These are phyloP conservation scores for Tipula confusa DNA, from an alignment of 2,888 invertebrate genomes.

Conservation along the genomic window DNA sequence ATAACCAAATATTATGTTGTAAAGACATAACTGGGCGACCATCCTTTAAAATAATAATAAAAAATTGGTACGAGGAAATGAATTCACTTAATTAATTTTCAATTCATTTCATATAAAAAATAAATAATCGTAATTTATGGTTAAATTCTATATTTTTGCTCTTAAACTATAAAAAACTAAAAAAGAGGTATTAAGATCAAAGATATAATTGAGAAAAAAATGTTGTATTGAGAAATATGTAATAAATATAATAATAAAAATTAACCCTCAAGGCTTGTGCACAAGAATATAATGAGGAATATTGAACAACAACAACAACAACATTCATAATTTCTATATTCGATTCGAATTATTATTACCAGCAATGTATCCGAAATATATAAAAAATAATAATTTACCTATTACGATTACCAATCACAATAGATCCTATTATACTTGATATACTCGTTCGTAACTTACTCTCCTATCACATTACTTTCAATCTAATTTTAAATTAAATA, in stretches of 20 bases:
- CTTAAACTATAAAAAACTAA: not conserved
- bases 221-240: not conserved
- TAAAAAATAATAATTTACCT: no score
- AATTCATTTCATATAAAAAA: slow-evolving; percentile 21
- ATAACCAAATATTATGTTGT: no score
- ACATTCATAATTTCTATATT: not conserved
- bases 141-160: slow-evolving; percentile 20
- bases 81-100: slow-evolving; percentile 15
- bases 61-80: not conserved
- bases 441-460: not conserved
- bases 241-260: slow-evolving; percentile 21
- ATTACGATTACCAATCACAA: slow-evolving; percentile 20
- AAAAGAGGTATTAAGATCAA: not conserved
- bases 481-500: slow-evolving; percentile 25
- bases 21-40: no score
- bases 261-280: slow-evolving; percentile 9
- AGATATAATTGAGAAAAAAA: slow-evolving; percentile 21
- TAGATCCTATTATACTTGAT: slow-evolving; percentile 4
- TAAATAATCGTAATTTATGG: slow-evolving; percentile 12
- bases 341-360: not conserved
- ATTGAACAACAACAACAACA: not conserved
- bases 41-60: no score
- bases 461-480: slow-evolving; percentile 25
- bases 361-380: not conserved
- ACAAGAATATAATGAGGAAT: slow-evolving; percentile 25